phyloP scores from a whole-genome alignment of 2,797 vertebrate genomes.

The Sebastes vulpes region DNA sequence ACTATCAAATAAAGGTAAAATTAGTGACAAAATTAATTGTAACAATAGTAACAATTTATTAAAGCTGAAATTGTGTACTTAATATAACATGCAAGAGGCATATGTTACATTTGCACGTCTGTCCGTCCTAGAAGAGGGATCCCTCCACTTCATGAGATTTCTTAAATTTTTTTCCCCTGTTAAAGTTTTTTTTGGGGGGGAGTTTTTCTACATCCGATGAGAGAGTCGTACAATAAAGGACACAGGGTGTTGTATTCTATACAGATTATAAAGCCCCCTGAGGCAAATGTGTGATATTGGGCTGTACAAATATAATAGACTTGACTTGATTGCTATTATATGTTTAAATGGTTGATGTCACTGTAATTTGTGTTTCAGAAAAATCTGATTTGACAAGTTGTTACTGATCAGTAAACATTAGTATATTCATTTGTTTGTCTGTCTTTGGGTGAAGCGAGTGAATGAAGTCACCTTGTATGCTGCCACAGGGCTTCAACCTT shows the following conservation, averaged over 20 bases:
- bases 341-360: not conserved
- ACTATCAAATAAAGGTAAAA: too few relatives aligned
- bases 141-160: not conserved
- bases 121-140: not conserved
- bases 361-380: not conserved
- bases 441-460: not conserved
- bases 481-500: constrained; percentile 6
- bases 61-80: too few relatives aligned
- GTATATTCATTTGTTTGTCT: not conserved
- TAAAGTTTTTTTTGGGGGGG: not conserved
- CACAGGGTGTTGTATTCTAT: not conserved
- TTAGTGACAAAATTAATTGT: too few relatives aligned
- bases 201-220: not conserved
- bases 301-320: not conserved
- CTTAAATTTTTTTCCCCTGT: too few relatives aligned
- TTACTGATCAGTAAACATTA: not conserved
- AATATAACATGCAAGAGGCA: too few relatives aligned
- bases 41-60: too few relatives aligned
- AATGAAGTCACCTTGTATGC: constrained; percentile 19
- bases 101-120: not conserved
- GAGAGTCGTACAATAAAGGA: too few relatives aligned
- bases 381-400: not conserved
- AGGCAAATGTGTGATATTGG: not conserved
- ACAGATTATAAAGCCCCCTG: not conserved
- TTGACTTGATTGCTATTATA: not conserved